These are phyloP conservation scores for Philaethria dido DNA, from an alignment of 2,888 invertebrate genomes.

Conservation along the genomic window DNA sequence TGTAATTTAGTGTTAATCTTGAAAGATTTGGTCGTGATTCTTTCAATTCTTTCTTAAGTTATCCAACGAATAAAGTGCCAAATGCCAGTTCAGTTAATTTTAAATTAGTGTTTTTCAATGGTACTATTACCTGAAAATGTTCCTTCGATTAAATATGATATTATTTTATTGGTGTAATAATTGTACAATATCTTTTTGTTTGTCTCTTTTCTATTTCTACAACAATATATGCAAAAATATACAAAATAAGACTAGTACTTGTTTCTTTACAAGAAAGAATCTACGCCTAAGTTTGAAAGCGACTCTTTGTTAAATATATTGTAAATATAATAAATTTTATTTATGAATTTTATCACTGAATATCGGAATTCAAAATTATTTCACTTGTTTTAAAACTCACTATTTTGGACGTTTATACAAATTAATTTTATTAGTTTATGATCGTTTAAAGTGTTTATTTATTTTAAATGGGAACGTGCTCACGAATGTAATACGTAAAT, in stretches of 20 bases:
- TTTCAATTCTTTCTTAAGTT: conserved; percentile 59
- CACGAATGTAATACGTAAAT: conserved; percentile 77
- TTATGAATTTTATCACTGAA: conserved; percentile 45
- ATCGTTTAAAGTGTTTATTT: conserved; percentile 65
- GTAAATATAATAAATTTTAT: conserved; percentile 73
- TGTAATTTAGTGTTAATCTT: conserved; percentile 59
- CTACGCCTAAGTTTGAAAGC: conserved; percentile 63
- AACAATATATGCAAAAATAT: conserved; percentile 6
- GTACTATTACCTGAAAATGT: conserved; percentile 54
- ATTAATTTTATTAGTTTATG: conserved; percentile 59
- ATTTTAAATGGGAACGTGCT: conserved; percentile 71
- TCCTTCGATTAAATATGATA: conserved; percentile 44
- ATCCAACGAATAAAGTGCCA: conserved; percentile 72
- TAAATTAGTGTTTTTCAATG: conserved; percentile 52
- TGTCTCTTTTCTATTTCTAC: conserved; percentile 3
- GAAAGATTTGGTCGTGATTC: conserved; percentile 69
- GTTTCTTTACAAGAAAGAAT: conserved; percentile 60
- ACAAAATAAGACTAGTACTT: conserved; percentile 25
- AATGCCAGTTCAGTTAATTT: conserved; percentile 62
- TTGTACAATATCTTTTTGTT: conserved; percentile 4
- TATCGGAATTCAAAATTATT: conserved; percentile 56
- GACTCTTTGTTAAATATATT: conserved; percentile 63
- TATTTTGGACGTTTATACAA: conserved; percentile 56
- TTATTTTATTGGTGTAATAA: conserved; percentile 11
- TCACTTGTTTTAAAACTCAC: conserved; percentile 66